phyloP scores from a whole-genome alignment of 2,888 invertebrate genomes.

The Podabrus alpinus region DNA sequence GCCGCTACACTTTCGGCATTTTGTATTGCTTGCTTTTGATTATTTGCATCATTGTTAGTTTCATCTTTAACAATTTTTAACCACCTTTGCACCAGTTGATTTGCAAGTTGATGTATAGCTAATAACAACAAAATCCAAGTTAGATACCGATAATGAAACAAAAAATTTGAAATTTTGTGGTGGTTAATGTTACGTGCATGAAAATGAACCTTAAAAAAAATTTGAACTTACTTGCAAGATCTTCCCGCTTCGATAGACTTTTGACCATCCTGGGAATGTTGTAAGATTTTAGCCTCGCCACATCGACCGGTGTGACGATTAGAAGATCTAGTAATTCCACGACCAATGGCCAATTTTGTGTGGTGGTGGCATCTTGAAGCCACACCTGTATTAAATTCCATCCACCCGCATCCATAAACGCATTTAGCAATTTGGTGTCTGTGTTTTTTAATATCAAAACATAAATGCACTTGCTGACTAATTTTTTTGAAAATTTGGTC shows the following conservation, averaged over 20 bases:
- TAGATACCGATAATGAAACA: not conserved
- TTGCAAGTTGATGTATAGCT: conserved; percentile 79
- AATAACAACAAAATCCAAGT: conserved; percentile 46
- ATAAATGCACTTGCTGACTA: conserved; percentile 94
- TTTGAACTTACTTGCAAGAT: conserved; percentile 73
- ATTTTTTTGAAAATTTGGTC: conserved; percentile 93
- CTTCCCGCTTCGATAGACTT: conserved; percentile 79
- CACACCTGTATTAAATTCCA: conserved; percentile 91
- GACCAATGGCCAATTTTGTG: conserved; percentile 85
- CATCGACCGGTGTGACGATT: conserved; percentile 85
- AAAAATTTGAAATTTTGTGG: not conserved
- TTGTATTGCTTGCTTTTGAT: conserved; percentile 20
- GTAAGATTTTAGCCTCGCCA: conserved; percentile 88
- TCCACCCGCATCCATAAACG: conserved; percentile 89
- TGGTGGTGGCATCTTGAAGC: conserved; percentile 84
- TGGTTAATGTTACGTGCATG: not conserved
- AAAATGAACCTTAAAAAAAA: not conserved
- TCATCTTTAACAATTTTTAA: conserved; percentile 84
- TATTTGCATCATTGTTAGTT: conserved; percentile 37
- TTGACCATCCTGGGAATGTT: conserved; percentile 92
- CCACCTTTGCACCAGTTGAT: conserved; percentile 87
- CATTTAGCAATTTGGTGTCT: conserved; percentile 77
- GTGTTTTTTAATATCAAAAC: conserved; percentile 90
- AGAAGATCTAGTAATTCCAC: conserved; percentile 85
- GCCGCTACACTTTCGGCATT: conserved; percentile 14